Evolutionary conservation across 2,888 invertebrate species (phyloP), one percentile per base, ranked within the genome.

Genomic region (Holacanthella duospinosa): DNA sequence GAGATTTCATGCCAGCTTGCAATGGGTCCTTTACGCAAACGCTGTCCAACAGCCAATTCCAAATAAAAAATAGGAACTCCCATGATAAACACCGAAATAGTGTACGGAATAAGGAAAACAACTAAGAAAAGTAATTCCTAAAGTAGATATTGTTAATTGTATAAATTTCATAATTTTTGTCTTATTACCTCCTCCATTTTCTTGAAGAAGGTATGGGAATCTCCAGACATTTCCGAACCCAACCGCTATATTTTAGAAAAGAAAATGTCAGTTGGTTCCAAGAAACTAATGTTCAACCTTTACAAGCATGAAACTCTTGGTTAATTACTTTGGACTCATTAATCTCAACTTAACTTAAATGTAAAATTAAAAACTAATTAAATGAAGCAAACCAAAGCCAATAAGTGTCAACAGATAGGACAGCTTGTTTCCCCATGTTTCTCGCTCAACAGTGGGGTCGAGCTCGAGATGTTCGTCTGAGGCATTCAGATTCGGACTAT

Each of bases 1-100:
- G 93, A 93, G 75, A 95, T 92, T 71, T 89, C 90, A 79, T 93
- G 94, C 94, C 94, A 95, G 0, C 93, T 93, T 0, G 93, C 93
- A 25, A 93, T 80, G 1, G 91, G 88, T 44, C 95, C 90, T 65
- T 91, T 83, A 19, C 93, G 83, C 86, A 94, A 89, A 77, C 87
- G 85, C 81, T 95, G 94, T 0, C 94, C 95, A 64, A 94, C 90
- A 19, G 93, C 94, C 79, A 95, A 83, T 80, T 95, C 95, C 74
- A 95, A 89, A 66, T 94, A 84, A 78, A 94, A 92, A 61, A 94
- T 82, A 0, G 95, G 94, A 72, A 93, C 85, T 19, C 94, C 95
- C 77, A 93, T 93, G 71, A 93, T 80, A 65, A 93, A 79, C 78
- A 93, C 80, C 93, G 94, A 94, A 68, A 93, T 83, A 76, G 88